Percentiles rank a stretch among this genome's conserved stretches.
phyloP scores from a whole-genome alignment of 2,113 vertebrate species.

The Climacteris rufus region DNA sequence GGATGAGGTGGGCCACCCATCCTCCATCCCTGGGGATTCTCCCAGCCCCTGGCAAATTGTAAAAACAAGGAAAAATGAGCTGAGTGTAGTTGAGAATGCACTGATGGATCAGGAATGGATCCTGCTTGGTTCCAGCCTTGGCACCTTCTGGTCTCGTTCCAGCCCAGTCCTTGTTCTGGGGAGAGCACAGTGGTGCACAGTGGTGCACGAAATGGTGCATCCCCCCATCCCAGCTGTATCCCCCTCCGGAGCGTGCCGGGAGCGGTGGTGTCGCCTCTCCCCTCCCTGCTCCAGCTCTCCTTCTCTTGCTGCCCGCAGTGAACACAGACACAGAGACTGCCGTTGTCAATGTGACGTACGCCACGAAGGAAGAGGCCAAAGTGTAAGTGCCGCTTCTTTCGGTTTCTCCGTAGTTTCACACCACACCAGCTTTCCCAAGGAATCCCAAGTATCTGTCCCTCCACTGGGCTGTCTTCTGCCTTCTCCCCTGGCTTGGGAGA shows the following conservation, averaged over 20 bases:
- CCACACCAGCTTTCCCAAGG: background rate
- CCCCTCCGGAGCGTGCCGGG: rapidly evolving
- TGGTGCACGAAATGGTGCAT: no score
- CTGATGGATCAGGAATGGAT: rapidly evolving
- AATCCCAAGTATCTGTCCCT: background rate
- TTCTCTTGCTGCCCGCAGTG: conserved; percentile 72
- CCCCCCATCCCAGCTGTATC: rapidly evolving
- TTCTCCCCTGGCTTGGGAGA: background rate
- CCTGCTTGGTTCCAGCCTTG: background rate
- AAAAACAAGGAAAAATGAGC: background rate
- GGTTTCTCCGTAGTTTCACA: rapidly evolving
- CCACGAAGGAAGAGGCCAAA: conserved; percentile 92
- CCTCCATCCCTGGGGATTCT: background rate
- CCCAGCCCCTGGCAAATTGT: background rate
- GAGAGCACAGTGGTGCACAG: rapidly evolving
- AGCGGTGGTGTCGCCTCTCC: rapidly evolving
- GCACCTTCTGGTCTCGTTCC: background rate
- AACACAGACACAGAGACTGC: conserved; percentile 95
- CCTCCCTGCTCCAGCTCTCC: background rate
- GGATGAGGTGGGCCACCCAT: background rate
- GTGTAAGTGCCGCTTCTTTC: conserved; percentile 74
- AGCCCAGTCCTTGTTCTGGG: background rate
- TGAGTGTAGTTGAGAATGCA: background rate
- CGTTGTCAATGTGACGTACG: conserved; percentile 92
- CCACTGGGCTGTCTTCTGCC: background rate